phyloP scores from a whole-genome alignment of 2,113 vertebrate genomes.

The Beaufortia kweichowensis region DNA sequence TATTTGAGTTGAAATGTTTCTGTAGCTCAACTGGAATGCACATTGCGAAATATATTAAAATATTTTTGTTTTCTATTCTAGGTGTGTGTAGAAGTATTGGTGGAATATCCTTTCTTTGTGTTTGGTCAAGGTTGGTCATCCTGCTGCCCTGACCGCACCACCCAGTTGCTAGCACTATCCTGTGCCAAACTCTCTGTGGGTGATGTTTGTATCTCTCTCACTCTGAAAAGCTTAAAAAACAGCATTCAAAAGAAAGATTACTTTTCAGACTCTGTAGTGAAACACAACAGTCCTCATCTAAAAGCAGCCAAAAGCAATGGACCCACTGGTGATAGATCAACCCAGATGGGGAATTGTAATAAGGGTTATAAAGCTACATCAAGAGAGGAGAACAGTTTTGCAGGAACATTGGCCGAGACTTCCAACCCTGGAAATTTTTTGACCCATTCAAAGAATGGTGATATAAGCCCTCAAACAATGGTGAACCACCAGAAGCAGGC shows the following conservation, averaged over 20 bases:
- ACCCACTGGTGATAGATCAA: slow-evolving; percentile 55
- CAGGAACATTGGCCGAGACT: slow-evolving; percentile 39
- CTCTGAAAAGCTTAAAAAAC: slow-evolving; percentile 90
- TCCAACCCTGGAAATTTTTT: slow-evolving; percentile 54
- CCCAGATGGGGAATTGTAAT: slow-evolving; percentile 66
- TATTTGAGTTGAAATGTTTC: neutral
- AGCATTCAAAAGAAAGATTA: slow-evolving; percentile 72
- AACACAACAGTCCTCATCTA: slow-evolving; percentile 54
- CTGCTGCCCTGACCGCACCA: slow-evolving; percentile 95
- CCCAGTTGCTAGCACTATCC: slow-evolving; percentile 94
- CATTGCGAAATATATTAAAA: neutral
- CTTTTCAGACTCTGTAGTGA: slow-evolving; percentile 58
- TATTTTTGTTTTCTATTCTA: slow-evolving; percentile 61
- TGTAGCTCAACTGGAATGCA: too few relatives aligned
- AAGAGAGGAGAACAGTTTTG: slow-evolving; percentile 76
- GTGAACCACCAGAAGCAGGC: slow-evolving; percentile 65
- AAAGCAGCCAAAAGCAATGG: slow-evolving; percentile 80
- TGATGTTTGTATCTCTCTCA: slow-evolving; percentile 97
- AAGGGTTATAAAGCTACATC: slow-evolving; percentile 73
- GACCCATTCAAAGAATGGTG: slow-evolving; percentile 79
- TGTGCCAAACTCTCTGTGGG: slow-evolving; percentile 97
- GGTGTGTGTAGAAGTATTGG: slow-evolving; percentile 97
- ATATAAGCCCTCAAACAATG: slow-evolving; percentile 76
- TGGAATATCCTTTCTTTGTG: slow-evolving; percentile 99
- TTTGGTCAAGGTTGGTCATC: slow-evolving; percentile 99